These are phyloP conservation scores for Menidia menidia DNA, from an alignment of 2,797 vertebrate species.

Conservation along the genomic window DNA sequence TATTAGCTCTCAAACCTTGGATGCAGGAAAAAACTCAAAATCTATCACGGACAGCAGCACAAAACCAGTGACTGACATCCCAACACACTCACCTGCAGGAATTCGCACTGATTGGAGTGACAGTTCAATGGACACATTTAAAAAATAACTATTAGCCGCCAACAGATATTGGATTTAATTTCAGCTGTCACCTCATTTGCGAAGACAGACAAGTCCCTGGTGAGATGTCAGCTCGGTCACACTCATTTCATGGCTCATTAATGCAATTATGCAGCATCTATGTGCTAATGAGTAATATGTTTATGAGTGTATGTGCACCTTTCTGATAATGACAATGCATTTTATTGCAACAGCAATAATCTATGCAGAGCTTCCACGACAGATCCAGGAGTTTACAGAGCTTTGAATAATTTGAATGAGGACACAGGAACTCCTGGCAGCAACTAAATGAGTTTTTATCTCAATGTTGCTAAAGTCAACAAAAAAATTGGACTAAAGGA, in stretches of 20 bases:
- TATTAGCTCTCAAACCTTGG: slow-evolving; percentile 1
- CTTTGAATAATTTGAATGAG: slow-evolving; percentile 5
- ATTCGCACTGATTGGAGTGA: slow-evolving; percentile 12
- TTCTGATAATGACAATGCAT: slow-evolving; percentile 26
- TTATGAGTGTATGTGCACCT: slow-evolving; percentile 16
- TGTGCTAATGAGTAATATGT: slow-evolving; percentile 51
- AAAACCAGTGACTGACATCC: slow-evolving; percentile 8
- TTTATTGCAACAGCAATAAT: slow-evolving; percentile 8
- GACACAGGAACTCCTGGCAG: slow-evolving; percentile 54
- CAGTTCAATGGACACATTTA: slow-evolving; percentile 29
- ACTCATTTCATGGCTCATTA: slow-evolving; percentile 71
- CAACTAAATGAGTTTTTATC: background rate
- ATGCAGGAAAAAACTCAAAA: slow-evolving; percentile 7
- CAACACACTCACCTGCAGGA: slow-evolving; percentile 1
- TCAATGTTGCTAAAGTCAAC: background rate
- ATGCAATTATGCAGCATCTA: slow-evolving; percentile 55
- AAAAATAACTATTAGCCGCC: slow-evolving; percentile 46
- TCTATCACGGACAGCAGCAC: background rate
- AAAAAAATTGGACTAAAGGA: slow-evolving; percentile 16
- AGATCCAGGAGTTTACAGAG: slow-evolving; percentile 23
- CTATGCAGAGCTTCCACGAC: background rate
- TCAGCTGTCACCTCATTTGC: slow-evolving; percentile 54
- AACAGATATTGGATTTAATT: slow-evolving; percentile 43
- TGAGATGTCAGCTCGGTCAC: slow-evolving; percentile 58
- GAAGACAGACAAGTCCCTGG: slow-evolving; percentile 62